Conservation (phyloP, 2,113 vertebrate species). For the Reinhardtius hippoglossoides region DNA sequence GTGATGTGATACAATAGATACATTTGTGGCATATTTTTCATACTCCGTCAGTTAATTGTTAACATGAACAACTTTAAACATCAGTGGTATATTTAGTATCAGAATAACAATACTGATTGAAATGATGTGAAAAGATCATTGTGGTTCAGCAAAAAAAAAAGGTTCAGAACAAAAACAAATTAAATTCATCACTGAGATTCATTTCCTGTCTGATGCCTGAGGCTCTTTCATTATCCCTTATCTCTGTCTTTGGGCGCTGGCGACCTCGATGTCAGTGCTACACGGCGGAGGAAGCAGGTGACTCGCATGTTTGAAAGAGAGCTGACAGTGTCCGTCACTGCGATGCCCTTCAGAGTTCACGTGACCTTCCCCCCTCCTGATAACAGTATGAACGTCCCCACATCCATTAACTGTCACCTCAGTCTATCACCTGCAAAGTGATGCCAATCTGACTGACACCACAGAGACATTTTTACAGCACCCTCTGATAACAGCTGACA, state of each 20-base stretch:
- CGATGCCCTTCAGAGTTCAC: constrained; percentile 23
- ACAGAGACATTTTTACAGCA: constrained; percentile 27
- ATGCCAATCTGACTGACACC: constrained; percentile 28
- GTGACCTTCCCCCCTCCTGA: constrained; percentile 44
- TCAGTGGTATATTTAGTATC: no score
- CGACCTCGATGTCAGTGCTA: background rate
- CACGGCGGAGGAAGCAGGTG: no score
- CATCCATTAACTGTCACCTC: background rate
- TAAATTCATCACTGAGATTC: background rate
- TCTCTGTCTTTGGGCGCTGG: background rate
- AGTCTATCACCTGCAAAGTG: constrained; percentile 4
- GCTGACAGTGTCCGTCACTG: background rate
- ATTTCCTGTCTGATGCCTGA: constrained; percentile 4
- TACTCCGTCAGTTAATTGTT: no score
- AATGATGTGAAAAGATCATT: no score
- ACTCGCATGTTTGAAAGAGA: background rate
- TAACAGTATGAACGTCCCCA: constrained; percentile 20
- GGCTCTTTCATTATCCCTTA: background rate
- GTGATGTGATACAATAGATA: no score
- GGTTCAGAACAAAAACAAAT: no score
- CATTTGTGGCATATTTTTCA: no score
- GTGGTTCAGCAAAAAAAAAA: no score
- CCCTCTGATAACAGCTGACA: constrained; percentile 56
- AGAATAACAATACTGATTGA: no score
- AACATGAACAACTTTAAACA: no score